phyloP scores from a whole-genome alignment of 2,888 invertebrate species.

The Helobdella robusta region DNA sequence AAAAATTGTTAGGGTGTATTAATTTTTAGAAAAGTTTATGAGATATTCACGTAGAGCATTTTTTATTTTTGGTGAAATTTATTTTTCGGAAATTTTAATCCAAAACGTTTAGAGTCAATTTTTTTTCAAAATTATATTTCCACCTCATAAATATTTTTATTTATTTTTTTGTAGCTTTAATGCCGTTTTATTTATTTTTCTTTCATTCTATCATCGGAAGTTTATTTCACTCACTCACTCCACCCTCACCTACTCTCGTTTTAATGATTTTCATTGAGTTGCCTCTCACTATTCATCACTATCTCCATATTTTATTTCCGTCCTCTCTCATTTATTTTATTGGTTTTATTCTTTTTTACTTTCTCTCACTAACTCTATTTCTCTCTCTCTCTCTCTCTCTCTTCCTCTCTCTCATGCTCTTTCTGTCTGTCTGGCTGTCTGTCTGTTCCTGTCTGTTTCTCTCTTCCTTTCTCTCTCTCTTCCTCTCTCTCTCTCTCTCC shows the following conservation, averaged over 20 bases:
- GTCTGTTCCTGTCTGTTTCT: conserved; percentile 2
- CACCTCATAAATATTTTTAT: too few species aligned
- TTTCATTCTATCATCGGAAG: too few species aligned
- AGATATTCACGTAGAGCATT: too few species aligned
- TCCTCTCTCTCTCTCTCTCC: not conserved
- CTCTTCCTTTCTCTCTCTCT: not conserved
- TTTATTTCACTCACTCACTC: not conserved
- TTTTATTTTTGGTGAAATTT: too few species aligned
- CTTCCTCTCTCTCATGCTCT: not conserved
- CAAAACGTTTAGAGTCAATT: too few species aligned
- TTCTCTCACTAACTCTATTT: not conserved
- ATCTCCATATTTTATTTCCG: not conserved
- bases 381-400: conserved; percentile 1
- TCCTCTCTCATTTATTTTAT: not conserved
- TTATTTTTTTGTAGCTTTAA: too few species aligned
- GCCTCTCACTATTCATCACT: not conserved
- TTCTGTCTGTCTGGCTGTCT: not conserved
- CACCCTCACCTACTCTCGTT: not conserved
- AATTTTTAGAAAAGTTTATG: too few species aligned
- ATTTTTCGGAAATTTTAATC: too few species aligned
- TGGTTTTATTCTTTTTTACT: not conserved
- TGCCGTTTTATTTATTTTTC: too few species aligned
- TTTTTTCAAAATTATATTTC: too few species aligned
- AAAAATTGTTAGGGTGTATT: too few species aligned
- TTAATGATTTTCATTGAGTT: too few species aligned